Percentiles rank a stretch among this genome's conserved stretches.
Evolutionary conservation across 2,888 invertebrate species (phyloP).

Genomic region (Hemithea aestivaria): DNA sequence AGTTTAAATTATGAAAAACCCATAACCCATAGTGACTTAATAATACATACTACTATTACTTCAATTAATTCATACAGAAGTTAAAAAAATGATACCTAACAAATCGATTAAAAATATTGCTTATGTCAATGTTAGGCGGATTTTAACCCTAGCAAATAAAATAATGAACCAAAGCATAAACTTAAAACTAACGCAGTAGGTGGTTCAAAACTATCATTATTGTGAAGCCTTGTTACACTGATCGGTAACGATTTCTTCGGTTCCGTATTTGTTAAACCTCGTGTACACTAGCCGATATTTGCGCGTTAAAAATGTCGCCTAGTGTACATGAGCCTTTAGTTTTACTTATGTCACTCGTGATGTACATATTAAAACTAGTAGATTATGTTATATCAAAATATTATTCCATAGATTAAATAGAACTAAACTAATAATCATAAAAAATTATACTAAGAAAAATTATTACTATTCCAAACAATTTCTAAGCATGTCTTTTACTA

Average conservation of each 20-base stretch:
- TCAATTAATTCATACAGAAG: constrained; percentile 16
- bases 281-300: no score
- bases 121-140: constrained; percentile 62
- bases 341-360: constrained; percentile 46
- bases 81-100: not conserved
- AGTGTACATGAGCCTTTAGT: no score
- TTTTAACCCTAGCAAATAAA: constrained; percentile 22
- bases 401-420: constrained; percentile 31
- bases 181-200: constrained; percentile 2
- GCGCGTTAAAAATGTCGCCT: no score
- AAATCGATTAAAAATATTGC: constrained; percentile 40
- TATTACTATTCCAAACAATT: constrained; percentile 12
- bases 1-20: constrained; percentile 30
- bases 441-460: constrained; percentile 11
- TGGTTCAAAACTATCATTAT: not conserved
- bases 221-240: constrained; percentile 4
- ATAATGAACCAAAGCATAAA: constrained; percentile 6
- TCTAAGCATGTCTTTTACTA: constrained; percentile 51
- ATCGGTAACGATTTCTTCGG: constrained; percentile 60
- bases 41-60: constrained; percentile 4
- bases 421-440: constrained; percentile 29
- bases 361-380: constrained; percentile 54
- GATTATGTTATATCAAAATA: constrained; percentile 45
- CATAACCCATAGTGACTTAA: constrained; percentile 30
- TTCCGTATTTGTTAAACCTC: constrained; percentile 35